These are phyloP conservation scores for Dinomys branickii DNA, from an alignment of 2,113 vertebrate genomes.

Conservation along the genomic window DNA sequence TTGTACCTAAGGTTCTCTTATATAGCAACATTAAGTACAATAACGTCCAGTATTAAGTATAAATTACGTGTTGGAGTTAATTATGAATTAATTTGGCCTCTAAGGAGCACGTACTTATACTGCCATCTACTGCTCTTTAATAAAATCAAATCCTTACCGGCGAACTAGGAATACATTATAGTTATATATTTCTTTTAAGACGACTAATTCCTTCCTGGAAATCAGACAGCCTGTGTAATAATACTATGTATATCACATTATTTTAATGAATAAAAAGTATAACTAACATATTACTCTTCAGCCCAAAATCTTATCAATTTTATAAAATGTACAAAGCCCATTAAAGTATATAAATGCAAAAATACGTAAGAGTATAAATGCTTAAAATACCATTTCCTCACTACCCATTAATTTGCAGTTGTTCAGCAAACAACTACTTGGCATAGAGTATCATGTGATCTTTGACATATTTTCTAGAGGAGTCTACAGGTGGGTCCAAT, in stretches of 20 bases:
- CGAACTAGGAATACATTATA: neutral
- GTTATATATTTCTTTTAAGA: neutral
- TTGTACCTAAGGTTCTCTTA: neutral
- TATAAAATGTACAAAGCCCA: neutral
- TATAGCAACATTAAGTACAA: neutral
- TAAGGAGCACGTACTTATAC: neutral
- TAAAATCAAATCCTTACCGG: neutral
- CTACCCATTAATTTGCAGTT: neutral
- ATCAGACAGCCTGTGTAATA: neutral
- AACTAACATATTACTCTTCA: neutral
- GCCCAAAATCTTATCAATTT: neutral
- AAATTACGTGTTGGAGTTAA: neutral
- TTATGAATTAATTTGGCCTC: neutral
- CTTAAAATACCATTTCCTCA: neutral
- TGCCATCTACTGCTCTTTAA: constrained; percentile 70
- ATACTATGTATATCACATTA: neutral
- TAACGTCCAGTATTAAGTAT: neutral
- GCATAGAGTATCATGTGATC: neutral
- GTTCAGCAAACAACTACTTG: neutral
- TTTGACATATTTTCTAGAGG: neutral
- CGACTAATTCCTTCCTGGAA: neutral
- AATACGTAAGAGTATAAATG: neutral
- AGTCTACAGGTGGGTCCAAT: neutral
- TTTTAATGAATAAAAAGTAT: neutral
- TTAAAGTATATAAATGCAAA: neutral